Percentiles rank a stretch among this genome's conserved stretches.
Evolutionary conservation across 1,140 invertebrate species (phyloP).

Genomic region (Papilio glaucus): DNA sequence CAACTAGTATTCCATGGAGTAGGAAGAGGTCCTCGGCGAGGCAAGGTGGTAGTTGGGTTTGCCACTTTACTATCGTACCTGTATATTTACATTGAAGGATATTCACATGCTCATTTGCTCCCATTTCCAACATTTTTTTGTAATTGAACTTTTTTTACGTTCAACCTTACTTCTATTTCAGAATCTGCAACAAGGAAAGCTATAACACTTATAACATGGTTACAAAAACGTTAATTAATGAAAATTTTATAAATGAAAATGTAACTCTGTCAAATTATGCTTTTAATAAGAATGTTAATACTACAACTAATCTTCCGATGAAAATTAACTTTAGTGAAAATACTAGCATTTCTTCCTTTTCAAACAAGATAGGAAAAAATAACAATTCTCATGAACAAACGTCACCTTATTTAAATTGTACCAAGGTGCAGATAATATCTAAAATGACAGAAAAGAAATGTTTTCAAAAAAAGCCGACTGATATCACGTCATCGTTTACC

Average conservation of each 20-base stretch:
- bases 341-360: slow-evolving; percentile 42
- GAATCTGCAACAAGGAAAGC: background rate
- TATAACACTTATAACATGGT: slow-evolving; percentile 19
- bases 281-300: slow-evolving; percentile 20
- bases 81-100: background rate
- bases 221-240: slow-evolving; percentile 2
- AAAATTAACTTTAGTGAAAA: slow-evolving; percentile 48
- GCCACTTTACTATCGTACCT: background rate
- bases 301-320: slow-evolving; percentile 38
- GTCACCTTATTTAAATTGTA: slow-evolving; percentile 59
- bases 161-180: background rate
- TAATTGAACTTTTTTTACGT: background rate
- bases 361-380: slow-evolving; percentile 40
- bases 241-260: slow-evolving; percentile 22
- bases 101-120: background rate
- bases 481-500: slow-evolving; percentile 62
- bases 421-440: slow-evolving; percentile 58
- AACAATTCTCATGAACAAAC: slow-evolving; percentile 42
- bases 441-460: slow-evolving; percentile 57
- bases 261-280: slow-evolving; percentile 6
- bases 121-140: background rate
- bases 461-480: slow-evolving; percentile 51
- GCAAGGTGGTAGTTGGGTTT: background rate
- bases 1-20: too few relatives aligned
- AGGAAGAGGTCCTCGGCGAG: too few relatives aligned